These are phyloP conservation scores for Helicoverpa armigera DNA, from an alignment of 1,140 invertebrate species.

Conservation along the genomic window DNA sequence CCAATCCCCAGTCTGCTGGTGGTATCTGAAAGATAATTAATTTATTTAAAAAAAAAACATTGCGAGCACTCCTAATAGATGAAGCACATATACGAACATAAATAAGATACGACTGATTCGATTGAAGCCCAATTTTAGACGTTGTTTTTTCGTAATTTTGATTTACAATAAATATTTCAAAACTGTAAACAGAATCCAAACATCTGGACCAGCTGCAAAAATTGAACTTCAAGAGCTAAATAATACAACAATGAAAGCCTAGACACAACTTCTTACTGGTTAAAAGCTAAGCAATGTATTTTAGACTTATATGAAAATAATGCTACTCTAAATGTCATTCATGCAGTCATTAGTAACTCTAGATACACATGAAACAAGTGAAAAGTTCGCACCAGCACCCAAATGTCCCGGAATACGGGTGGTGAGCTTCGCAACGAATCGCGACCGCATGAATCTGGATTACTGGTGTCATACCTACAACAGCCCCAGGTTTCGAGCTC, in stretches of 20 bases:
- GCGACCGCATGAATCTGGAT: background rate
- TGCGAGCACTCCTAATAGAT: background rate
- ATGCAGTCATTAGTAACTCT: conserved; percentile 32
- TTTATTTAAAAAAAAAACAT: background rate
- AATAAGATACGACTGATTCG: background rate
- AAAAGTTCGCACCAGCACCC: conserved; percentile 33
- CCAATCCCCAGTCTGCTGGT: conserved; percentile 74
- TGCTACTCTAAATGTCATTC: conserved; percentile 1
- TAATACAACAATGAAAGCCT: background rate
- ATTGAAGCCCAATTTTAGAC: background rate
- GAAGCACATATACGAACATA: background rate
- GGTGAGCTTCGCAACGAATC: background rate
- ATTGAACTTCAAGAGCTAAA: background rate
- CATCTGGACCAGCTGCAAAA: background rate
- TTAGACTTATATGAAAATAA: background rate
- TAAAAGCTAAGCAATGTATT: conserved; percentile 39
- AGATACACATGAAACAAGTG: conserved; percentile 13
- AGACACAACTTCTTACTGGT: background rate
- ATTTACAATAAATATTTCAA: too few species aligned
- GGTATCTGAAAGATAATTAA: conserved; percentile 69
- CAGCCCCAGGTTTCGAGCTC: conserved; percentile 35
- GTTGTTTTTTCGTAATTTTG: too few species aligned
- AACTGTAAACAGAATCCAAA: too few species aligned
- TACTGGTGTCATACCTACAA: conserved; percentile 4
- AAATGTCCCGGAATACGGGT: conserved; percentile 20